A percentile compares a stretch with the other conserved stretches of the same genome.
These are phyloP conservation scores for Smithornis capensis DNA, from an alignment of 2,113 vertebrate genomes.

Conservation along the genomic window DNA sequence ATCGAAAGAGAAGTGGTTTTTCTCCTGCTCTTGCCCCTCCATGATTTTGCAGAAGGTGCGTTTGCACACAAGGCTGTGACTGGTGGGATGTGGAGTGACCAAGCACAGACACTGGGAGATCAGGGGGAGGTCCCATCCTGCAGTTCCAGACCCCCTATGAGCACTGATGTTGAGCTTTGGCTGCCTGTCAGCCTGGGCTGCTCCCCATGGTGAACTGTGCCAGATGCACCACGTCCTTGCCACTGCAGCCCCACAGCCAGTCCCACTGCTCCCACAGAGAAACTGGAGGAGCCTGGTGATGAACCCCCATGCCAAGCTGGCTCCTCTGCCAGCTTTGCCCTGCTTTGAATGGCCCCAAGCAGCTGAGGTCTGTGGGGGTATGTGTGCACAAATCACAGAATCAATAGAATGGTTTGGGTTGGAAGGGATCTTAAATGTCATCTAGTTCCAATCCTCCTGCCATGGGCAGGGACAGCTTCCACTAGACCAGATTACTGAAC, in stretches of 20 bases:
- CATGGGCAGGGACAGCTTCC: not conserved
- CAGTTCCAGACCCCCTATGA: not conserved
- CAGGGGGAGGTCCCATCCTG: too few species aligned
- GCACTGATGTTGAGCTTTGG: not conserved
- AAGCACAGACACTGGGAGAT: not conserved
- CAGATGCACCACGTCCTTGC: not conserved
- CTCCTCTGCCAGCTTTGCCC: not conserved
- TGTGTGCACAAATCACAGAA: not conserved
- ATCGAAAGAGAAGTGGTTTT: not conserved
- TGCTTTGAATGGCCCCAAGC: not conserved
- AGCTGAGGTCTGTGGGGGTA: too few species aligned
- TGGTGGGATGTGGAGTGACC: too few species aligned
- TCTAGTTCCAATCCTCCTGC: not conserved
- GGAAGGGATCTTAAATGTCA: not conserved
- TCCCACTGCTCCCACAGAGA: not conserved
- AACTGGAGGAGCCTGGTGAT: rapidly evolving
- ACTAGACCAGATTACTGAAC: not conserved
- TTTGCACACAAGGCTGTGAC: not conserved
- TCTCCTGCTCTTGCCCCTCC: not conserved
- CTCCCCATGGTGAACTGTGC: not conserved
- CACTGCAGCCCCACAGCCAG: too few species aligned
- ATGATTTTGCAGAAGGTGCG: not conserved
- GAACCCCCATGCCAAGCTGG: rapidly evolving
- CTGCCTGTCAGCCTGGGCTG: not conserved
- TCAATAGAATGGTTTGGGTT: not conserved